Percentiles rank a stretch among this genome's conserved stretches.
These are phyloP conservation scores for Enteromius paludinosus DNA, from an alignment of 2,797 vertebrate species.

Conservation along the genomic window DNA sequence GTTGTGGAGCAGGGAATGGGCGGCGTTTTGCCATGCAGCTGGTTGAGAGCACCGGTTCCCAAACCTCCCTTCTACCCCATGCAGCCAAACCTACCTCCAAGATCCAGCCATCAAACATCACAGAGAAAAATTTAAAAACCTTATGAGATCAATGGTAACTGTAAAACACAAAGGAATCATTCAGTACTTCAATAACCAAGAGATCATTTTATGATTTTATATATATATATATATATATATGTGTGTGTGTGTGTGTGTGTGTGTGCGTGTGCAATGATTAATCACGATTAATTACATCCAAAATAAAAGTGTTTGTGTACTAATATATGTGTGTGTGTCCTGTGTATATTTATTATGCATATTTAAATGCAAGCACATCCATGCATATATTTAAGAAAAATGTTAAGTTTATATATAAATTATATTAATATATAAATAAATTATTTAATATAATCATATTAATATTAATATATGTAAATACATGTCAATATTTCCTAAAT, in stretches of 20 bases:
- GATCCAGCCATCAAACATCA: constrained; percentile 47
- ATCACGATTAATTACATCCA: no score
- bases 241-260: no score
- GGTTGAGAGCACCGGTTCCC: constrained; percentile 66
- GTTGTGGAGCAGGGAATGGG: constrained; percentile 70
- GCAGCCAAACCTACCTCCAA: constrained; percentile 52
- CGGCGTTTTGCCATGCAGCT: constrained; percentile 74
- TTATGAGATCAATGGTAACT: constrained; percentile 7
- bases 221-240: background rate
- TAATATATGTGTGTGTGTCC: no score
- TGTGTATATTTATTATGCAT: no score
- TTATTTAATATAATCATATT: no score
- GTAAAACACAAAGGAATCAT: background rate
- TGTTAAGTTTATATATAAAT: no score
- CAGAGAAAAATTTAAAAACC: background rate
- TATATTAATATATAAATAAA: no score
- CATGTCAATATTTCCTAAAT: no score
- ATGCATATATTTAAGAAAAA: no score
- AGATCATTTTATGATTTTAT: background rate
- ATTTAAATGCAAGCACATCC: no score
- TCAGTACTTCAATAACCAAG: background rate
- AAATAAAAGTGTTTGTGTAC: no score
- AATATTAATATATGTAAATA: background rate
- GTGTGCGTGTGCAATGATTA: no score
- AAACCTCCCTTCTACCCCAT: constrained; percentile 63